Evolutionary conservation across 2,797 vertebrate genomes (phyloP), one percentile per base, ranked within the genome.

Genomic region (Yasuhikotakia modesta): DNA sequence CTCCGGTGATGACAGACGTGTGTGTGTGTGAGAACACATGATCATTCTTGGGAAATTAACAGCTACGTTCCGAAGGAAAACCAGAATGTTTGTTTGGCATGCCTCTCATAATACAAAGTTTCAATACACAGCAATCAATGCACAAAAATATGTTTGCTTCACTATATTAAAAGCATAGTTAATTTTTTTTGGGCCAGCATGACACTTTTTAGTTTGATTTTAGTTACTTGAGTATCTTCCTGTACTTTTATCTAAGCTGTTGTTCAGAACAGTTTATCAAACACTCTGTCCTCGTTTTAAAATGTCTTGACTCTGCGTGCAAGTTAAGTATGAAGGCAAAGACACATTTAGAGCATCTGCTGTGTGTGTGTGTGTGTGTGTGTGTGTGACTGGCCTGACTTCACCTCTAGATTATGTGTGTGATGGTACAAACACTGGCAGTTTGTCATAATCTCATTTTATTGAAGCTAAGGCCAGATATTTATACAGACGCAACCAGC

Each of bases 331-430:
- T 24, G 13, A 58, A 68, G 22, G 53, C 64, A 32, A n/a, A 21
- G 52, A 71, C 69, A 45, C 27, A 75, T 75, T 67, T 57, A 45
- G 12, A 45, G 63, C 16, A 27, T n/a, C 65, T 55, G 21, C 21
- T 43, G 16, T 24, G 48, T 65, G 21, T 67, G 35, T 46, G 39
- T 45, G 11, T 21, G 63, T 22, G 1, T 60, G 2, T 5, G 55
- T 58, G 35, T 45, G 35, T 30, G 35, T 48, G 68, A 35, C 27
- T 27, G 57, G 24, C 22, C 57, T 2, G 27, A 61, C 24, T 30
- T 61, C 1, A 61, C 27, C 13, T 14, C 21, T 13, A 19, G 50
- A 52, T 52, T 52, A 7, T 19, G 13, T 7, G 17, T 16, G 14
- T 61, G 27, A 30, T 30, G 58, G 32, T 27, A 22, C 5, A 30